A percentile compares a stretch with the other conserved stretches of the same genome.
These are phyloP conservation scores for Calidris pygmaea DNA, from an alignment of 2,113 vertebrate species.

Conservation along the genomic window DNA sequence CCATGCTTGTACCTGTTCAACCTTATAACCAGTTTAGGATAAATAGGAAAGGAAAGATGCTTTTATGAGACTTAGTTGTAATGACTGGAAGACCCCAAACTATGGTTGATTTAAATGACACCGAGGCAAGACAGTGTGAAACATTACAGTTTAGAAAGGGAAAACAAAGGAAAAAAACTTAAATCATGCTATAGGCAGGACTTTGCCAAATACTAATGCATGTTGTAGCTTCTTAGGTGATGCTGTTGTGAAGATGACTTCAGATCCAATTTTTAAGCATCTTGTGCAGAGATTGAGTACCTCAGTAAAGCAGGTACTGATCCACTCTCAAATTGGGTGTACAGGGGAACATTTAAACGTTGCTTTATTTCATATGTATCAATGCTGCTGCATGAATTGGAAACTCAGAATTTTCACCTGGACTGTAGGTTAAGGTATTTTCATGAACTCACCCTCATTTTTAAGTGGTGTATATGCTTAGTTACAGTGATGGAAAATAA, in stretches of 20 bases:
- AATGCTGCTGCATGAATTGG: fast-evolving
- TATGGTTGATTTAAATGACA: background rate
- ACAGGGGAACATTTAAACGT: background rate
- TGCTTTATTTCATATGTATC: background rate
- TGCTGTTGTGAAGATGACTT: background rate
- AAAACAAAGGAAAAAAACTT: background rate
- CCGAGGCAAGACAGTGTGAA: background rate
- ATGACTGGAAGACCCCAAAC: background rate
- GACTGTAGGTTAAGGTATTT: background rate
- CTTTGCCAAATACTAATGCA: background rate
- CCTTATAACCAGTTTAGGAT: background rate
- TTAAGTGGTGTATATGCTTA: background rate
- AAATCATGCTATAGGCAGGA: background rate
- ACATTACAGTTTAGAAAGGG: background rate
- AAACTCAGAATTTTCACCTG: background rate
- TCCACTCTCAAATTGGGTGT: background rate
- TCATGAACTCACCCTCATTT: background rate
- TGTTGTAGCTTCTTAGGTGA: background rate
- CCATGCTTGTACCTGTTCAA: background rate
- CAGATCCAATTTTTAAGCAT: background rate
- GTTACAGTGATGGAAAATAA: background rate
- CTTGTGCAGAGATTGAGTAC: background rate
- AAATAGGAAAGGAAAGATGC: background rate
- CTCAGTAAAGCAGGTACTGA: background rate
- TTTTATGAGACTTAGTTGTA: background rate